phyloP scores from a whole-genome alignment of 2,797 vertebrate species.

The Tokudaia muenninki region DNA sequence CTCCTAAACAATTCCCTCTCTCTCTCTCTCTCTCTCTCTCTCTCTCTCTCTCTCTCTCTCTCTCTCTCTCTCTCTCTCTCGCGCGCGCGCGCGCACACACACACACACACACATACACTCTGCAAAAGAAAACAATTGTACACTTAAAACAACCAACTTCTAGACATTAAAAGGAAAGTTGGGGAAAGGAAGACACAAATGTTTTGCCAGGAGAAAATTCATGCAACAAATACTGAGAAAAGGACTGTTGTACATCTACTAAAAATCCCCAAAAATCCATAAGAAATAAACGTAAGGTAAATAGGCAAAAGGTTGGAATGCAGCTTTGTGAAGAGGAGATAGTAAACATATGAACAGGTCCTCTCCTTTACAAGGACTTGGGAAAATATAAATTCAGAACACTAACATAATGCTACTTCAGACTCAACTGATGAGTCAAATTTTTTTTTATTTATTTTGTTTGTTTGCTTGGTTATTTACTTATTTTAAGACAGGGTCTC shows the following conservation, averaged over 20 bases:
- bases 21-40: neutral
- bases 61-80: neutral
- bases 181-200: neutral
- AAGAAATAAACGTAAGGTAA: conserved; percentile 50
- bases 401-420: neutral
- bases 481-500: neutral
- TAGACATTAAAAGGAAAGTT: neutral
- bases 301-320: conserved; percentile 9
- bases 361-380: neutral
- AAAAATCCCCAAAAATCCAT: neutral
- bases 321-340: conserved; percentile 47
- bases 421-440: neutral
- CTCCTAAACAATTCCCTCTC: neutral
- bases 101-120: neutral
- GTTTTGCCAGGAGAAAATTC: conserved; percentile 33
- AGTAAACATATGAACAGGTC: neutral
- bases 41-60: neutral
- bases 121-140: neutral
- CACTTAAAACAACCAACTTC: neutral
- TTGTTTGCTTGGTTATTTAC: neutral
- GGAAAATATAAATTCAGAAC: conserved; percentile 22
- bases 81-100: neutral
- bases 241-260: neutral
- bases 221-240: neutral
- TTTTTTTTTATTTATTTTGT: neutral